These are phyloP conservation scores for Okapia johnstoni DNA, from an alignment of 2,113 vertebrate genomes.

Conservation along the genomic window DNA sequence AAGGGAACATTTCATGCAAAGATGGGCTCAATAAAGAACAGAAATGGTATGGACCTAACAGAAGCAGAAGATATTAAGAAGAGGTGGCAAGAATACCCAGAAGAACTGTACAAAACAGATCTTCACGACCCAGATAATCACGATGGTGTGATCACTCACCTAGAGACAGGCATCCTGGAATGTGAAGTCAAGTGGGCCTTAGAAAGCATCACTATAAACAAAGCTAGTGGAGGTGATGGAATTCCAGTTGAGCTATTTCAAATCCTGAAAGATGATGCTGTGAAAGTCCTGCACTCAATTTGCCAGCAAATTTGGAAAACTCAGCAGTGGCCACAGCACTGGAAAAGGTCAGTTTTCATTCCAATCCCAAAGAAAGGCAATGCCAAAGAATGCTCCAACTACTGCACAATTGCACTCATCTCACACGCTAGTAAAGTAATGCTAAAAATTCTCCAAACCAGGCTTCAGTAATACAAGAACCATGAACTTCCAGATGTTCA, in stretches of 20 bases:
- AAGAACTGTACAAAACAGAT: neutral
- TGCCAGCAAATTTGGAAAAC: neutral
- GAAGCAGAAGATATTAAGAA: neutral
- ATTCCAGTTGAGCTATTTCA: neutral
- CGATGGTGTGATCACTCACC: neutral
- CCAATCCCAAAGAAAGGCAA: neutral
- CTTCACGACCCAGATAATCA: neutral
- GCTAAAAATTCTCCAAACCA: neutral
- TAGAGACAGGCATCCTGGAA: neutral
- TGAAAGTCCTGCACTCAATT: neutral
- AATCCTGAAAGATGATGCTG: neutral
- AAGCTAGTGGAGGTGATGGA: neutral
- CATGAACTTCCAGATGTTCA: neutral
- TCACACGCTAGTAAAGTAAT: neutral
- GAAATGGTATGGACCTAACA: neutral
- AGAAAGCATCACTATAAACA: neutral
- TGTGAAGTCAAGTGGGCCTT: neutral
- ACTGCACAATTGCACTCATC: neutral
- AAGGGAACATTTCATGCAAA: neutral
- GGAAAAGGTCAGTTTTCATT: neutral
- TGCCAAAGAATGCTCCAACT: neutral
- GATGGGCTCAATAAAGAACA: neutral
- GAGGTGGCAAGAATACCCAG: neutral
- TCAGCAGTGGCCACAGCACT: neutral
- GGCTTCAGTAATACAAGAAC: neutral